A percentile compares a stretch with the other conserved stretches of the same genome.
Conservation (phyloP, 2,113 vertebrate genomes). For the Nesogale talazaci region DNA sequence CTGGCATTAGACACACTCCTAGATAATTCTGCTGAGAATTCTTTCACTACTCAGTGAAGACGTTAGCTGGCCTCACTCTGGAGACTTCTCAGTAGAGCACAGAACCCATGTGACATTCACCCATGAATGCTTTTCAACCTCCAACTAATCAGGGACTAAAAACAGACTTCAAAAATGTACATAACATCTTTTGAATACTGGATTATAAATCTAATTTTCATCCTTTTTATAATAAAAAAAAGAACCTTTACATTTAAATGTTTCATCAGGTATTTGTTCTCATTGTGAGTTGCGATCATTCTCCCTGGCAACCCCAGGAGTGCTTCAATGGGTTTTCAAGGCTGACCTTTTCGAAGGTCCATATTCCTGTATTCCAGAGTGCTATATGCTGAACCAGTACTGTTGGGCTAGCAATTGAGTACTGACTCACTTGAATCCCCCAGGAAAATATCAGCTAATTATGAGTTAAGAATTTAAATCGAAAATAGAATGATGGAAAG, state of each 20-base stretch:
- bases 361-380: neutral
- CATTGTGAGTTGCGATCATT: neutral
- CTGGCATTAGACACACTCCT: neutral
- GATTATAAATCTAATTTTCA: neutral
- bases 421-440: neutral
- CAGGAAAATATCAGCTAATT: neutral
- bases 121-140: neutral
- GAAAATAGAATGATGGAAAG: conserved; percentile 14
- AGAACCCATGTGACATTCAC: neutral
- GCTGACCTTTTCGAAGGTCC: neutral
- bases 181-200: neutral
- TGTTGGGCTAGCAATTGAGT: neutral
- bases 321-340: neutral
- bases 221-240: neutral
- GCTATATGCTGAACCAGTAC: neutral
- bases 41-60: neutral
- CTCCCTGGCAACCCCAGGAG: too few relatives aligned
- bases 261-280: neutral
- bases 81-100: neutral
- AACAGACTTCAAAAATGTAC: neutral
- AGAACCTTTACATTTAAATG: neutral
- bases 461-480: neutral
- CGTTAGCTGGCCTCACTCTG: neutral
- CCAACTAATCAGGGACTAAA: neutral
- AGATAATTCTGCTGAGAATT: neutral